phyloP scores from a whole-genome alignment of 2,797 vertebrate species.

The Hipposideros larvatus region DNA sequence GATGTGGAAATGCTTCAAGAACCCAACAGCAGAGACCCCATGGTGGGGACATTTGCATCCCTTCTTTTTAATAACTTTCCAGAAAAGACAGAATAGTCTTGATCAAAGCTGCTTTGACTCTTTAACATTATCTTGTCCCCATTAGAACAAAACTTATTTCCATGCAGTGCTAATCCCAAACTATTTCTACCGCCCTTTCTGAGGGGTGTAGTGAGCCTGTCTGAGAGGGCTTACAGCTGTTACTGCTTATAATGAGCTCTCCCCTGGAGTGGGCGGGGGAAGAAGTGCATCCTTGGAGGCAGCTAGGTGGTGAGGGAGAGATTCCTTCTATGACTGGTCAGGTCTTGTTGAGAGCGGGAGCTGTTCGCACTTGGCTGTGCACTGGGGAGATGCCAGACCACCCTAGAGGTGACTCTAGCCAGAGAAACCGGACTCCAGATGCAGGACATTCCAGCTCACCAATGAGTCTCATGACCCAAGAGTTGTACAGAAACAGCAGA shows the following conservation, averaged over 20 bases:
- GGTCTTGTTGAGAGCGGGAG: neutral
- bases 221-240: neutral
- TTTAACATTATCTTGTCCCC: neutral
- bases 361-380: neutral
- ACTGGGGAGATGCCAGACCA: neutral
- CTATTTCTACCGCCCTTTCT: neutral
- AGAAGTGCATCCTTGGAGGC: neutral
- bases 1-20: neutral
- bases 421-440: neutral
- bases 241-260: neutral
- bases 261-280: neutral
- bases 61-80: neutral
- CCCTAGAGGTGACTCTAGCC: neutral
- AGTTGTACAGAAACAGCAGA: neutral
- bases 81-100: neutral
- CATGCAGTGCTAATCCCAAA: neutral
- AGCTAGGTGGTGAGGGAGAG: neutral
- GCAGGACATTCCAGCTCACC: neutral
- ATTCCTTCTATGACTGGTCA: neutral
- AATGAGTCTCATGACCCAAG: neutral
- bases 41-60: neutral
- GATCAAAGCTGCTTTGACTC: neutral
- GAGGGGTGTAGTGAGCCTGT: neutral
- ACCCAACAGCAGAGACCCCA: neutral
- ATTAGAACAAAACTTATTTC: slow-evolving; percentile 3